A percentile compares a stretch with the other conserved stretches of the same genome.
These are phyloP conservation scores for Cathartes aura DNA, from an alignment of 2,113 vertebrate genomes.

Conservation along the genomic window DNA sequence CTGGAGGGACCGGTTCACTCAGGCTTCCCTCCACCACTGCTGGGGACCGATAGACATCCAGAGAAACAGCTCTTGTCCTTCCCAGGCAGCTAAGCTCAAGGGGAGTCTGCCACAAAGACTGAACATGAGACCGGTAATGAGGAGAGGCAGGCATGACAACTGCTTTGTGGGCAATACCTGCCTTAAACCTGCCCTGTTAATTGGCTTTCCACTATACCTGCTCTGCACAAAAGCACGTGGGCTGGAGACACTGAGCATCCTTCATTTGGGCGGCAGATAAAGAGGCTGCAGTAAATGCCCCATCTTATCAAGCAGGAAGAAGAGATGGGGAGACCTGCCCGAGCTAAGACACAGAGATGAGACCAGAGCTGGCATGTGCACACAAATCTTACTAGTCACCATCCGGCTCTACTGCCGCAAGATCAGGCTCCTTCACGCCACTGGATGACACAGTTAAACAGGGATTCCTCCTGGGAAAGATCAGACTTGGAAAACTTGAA, in stretches of 20 bases:
- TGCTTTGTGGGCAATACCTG: neutral
- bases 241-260: neutral
- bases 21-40: neutral
- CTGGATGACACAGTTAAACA: neutral
- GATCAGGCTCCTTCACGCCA: neutral
- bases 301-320: rapidly evolving
- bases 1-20: neutral
- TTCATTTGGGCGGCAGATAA: neutral
- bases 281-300: neutral
- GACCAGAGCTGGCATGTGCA: neutral
- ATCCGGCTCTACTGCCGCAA: neutral
- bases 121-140: neutral
- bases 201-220: neutral
- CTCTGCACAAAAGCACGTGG: neutral
- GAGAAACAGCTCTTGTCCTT: neutral
- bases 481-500: neutral
- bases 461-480: neutral
- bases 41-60: neutral
- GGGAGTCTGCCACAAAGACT: neutral
- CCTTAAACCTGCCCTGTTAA: neutral
- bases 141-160: neutral
- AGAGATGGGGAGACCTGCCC: neutral
- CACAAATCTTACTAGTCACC: neutral
- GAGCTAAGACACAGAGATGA: neutral
- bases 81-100: neutral